Conservation (phyloP, 1,140 invertebrate genomes). For the Araneus ventricosus region DNA sequence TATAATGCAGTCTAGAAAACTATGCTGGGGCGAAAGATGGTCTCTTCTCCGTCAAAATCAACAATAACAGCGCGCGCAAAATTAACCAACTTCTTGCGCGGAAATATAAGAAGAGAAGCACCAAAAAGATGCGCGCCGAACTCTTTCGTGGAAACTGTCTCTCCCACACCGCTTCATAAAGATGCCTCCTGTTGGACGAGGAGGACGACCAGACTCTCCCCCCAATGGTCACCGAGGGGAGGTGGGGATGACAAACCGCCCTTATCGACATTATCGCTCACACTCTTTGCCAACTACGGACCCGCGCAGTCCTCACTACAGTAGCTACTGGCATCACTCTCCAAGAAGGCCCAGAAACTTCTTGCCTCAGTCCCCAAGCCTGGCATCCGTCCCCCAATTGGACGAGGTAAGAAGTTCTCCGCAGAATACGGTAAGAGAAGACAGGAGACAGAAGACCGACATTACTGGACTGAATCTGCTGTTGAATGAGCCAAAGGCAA, state of each 20-base stretch:
- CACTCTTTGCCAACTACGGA: constrained; percentile 53
- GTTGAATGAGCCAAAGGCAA: constrained; percentile 62
- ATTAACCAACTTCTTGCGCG: not conserved
- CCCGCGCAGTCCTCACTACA: constrained; percentile 64
- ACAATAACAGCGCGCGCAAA: not conserved
- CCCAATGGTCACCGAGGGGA: constrained; percentile 25
- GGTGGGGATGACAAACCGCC: not conserved
- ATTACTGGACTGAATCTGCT: constrained; percentile 73
- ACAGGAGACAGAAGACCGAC: constrained; percentile 17
- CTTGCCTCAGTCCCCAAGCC: constrained; percentile 12
- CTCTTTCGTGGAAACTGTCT: not conserved
- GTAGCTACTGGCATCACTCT: not conserved
- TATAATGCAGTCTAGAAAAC: not conserved
- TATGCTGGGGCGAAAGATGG: not conserved
- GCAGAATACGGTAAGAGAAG: not conserved
- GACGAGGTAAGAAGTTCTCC: not conserved
- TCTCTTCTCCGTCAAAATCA: not conserved
- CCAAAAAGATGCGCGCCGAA: not conserved
- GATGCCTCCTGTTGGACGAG: constrained; percentile 25
- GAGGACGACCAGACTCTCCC: not conserved
- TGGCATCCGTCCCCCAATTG: constrained; percentile 35
- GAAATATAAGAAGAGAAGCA: not conserved
- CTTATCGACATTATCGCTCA: constrained; percentile 52
- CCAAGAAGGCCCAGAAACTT: not conserved
- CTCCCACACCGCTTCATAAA: constrained; percentile 6